Conservation (phyloP, 2,888 invertebrate species). For the Actias luna region DNA sequence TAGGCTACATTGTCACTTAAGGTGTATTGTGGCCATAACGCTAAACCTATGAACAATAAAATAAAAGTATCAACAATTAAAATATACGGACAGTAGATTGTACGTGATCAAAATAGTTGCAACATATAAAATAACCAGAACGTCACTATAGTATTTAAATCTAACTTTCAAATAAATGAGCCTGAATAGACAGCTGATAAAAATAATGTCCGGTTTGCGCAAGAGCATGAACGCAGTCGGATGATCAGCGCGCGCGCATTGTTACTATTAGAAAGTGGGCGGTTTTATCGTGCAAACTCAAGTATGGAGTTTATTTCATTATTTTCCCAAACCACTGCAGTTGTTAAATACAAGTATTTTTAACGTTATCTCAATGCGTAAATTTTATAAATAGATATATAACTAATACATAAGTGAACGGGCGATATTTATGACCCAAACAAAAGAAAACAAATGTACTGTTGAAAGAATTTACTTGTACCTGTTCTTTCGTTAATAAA, state of each 20-base stretch:
- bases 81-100: not conserved
- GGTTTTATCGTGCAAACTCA: constrained; percentile 28
- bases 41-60: too few species aligned
- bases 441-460: not conserved
- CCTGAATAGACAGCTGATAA: constrained; percentile 30
- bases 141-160: not conserved
- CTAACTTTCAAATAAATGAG: constrained; percentile 36
- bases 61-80: not conserved
- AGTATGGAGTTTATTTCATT: not conserved
- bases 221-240: constrained; percentile 36
- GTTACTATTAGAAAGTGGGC: constrained; percentile 46
- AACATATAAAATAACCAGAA: not conserved
- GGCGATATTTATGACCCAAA: not conserved
- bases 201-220: constrained; percentile 62
- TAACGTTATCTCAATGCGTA: not conserved
- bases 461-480: not conserved
- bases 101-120: not conserved
- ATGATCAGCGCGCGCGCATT: constrained; percentile 42
- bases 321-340: not conserved
- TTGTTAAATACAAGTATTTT: not conserved
- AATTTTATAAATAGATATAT: not conserved
- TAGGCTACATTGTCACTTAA: too few species aligned
- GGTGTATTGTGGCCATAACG: too few species aligned
- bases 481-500: not conserved
- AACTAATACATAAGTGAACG: not conserved